Evolutionary conservation across 2,888 invertebrate species (phyloP).

Genomic region (Metacarcinus magister): DNA sequence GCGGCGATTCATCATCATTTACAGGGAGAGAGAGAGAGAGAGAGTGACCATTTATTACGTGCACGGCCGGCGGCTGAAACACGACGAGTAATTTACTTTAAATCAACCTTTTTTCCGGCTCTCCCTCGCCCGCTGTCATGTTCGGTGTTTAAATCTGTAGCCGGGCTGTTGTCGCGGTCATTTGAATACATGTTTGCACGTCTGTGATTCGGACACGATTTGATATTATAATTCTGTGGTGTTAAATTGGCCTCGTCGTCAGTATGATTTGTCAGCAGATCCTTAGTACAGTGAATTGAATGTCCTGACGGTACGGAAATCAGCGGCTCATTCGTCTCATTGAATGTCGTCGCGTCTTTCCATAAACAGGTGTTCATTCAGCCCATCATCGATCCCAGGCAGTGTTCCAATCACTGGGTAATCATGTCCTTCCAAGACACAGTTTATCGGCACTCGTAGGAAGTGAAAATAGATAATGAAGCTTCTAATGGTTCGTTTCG

Average conservation of each 20-base stretch:
- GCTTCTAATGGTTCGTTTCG: neutral
- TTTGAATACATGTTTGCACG: neutral
- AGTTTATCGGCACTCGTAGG: no score
- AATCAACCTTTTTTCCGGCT: neutral
- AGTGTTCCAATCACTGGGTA: neutral
- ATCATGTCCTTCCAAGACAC: neutral
- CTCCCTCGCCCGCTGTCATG: neutral
- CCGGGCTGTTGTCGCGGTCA: neutral
- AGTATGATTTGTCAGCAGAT: neutral
- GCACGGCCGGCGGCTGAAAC: neutral
- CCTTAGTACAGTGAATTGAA: neutral
- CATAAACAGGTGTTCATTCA: neutral
- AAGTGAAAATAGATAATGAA: neutral
- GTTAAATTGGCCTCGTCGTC: neutral
- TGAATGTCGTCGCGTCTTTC: neutral
- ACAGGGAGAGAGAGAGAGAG: neutral
- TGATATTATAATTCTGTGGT: neutral
- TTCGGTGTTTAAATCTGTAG: neutral
- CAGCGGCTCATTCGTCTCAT: neutral
- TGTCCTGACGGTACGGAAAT: neutral
- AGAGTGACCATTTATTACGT: neutral
- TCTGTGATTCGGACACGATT: neutral
- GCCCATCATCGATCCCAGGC: neutral
- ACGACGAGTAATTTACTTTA: neutral
- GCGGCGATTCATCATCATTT: slow-evolving; percentile 32